Conservation (phyloP, 2,113 vertebrate genomes). For the Plestiodon gilberti region DNA sequence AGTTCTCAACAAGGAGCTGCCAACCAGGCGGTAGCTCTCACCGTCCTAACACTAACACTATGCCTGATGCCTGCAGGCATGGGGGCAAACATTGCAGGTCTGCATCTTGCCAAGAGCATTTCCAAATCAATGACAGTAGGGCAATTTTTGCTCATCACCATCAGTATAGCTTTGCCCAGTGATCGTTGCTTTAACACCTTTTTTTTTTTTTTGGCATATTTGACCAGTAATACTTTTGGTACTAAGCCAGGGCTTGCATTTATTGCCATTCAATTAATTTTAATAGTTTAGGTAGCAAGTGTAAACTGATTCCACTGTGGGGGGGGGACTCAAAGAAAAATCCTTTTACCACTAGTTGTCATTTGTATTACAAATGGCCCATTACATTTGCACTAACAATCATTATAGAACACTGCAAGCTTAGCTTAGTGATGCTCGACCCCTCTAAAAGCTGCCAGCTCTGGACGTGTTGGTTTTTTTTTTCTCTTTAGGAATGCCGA, state of each 20-base stretch:
- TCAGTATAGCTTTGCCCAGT: neutral
- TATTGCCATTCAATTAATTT: conserved; percentile 70
- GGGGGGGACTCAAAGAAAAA: conserved; percentile 21
- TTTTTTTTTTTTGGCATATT: conserved; percentile 63
- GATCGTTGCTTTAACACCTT: conserved; percentile 53
- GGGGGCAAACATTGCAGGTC: neutral
- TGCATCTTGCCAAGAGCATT: conserved; percentile 5
- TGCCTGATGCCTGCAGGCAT: neutral
- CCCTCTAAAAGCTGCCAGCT: conserved; percentile 52
- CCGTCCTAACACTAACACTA: neutral
- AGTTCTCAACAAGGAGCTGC: neutral
- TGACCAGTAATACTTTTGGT: conserved; percentile 59
- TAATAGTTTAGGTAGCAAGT: conserved; percentile 71
- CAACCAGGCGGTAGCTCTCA: neutral
- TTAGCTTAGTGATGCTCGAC: conserved; percentile 64
- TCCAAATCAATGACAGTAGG: conserved; percentile 51
- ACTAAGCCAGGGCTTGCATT: conserved; percentile 55
- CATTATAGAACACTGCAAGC: conserved; percentile 65
- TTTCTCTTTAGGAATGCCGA: conserved; percentile 13
- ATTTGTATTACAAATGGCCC: conserved; percentile 71
- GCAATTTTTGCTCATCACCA: conserved; percentile 58
- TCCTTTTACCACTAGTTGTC: conserved; percentile 58
- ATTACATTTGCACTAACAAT: conserved; percentile 72
- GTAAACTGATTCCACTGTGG: conserved; percentile 66
- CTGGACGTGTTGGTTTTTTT: conserved; percentile 5